Evolutionary conservation across 2,113 vertebrate species (phyloP).

Genomic region (Spea multiplicata): DNA sequence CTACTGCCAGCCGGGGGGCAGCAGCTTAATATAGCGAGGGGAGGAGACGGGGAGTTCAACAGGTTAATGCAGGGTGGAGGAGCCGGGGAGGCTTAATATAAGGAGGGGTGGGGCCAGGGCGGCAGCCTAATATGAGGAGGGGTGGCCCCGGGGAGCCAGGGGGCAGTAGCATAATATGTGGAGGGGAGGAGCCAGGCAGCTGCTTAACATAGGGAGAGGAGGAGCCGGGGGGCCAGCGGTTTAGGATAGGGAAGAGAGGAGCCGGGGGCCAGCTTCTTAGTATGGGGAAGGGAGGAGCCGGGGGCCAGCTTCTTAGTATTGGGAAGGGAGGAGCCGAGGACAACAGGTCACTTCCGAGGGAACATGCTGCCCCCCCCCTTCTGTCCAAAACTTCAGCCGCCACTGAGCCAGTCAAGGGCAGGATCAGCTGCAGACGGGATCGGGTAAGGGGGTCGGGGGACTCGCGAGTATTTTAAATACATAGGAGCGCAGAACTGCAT

Average conservation of each 20-base stretch:
- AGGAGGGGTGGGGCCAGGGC: not conserved
- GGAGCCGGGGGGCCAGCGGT: not conserved
- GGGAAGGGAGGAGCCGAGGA: not conserved
- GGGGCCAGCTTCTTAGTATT: not conserved
- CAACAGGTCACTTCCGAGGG: conserved; percentile 31
- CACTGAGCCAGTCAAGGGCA: not conserved
- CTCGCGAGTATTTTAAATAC: no score
- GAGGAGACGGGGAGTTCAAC: no score
- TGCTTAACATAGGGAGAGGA: not conserved
- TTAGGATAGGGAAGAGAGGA: no score
- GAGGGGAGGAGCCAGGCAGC: no score
- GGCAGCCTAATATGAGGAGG: not conserved
- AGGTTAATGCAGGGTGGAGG: conserved; percentile 4
- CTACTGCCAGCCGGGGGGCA: not conserved
- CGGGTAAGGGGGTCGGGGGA: not conserved
- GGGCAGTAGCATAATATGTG: no score
- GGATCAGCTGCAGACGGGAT: not conserved
- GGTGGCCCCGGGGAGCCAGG: no score
- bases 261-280: no score
- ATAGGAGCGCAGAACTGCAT: no score
- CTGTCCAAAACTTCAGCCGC: not conserved
- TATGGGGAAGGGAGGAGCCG: not conserved
- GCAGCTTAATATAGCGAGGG: not conserved
- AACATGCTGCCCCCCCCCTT: not conserved
- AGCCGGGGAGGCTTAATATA: not conserved